Evolutionary conservation across 1,140 invertebrate genomes (phyloP).

Genomic region (Drosophila melanogaster): Release_6_plus_ISO1_MT NT_037436.4:2913001-2913500

Average conservation of each 20-base stretch:
- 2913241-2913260: slow-evolving; percentile 52
- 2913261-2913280: slow-evolving; percentile 40
- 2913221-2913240: background rate
- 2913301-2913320: slow-evolving; percentile 37
- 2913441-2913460: background rate
- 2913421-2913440: background rate
- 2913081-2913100: slow-evolving; percentile 49
- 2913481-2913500: too few relatives aligned
- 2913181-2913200: slow-evolving; percentile 46
- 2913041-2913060: slow-evolving; percentile 43
- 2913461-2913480: background rate
- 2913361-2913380: slow-evolving; percentile 14
- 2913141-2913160: background rate
- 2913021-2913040: slow-evolving; percentile 29
- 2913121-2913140: slow-evolving; percentile 28
- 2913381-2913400: background rate
- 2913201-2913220: slow-evolving; percentile 65
- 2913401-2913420: too few relatives aligned
- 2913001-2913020: slow-evolving; percentile 37
- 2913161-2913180: slow-evolving; percentile 6
- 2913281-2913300: slow-evolving; percentile 53
- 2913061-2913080: slow-evolving; percentile 29
- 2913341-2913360: slow-evolving; percentile 19
- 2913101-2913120: slow-evolving; percentile 38
- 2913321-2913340: slow-evolving; percentile 35